phyloP scores from a whole-genome alignment of 2,888 invertebrate species.

The Phymatocera aterrima region DNA sequence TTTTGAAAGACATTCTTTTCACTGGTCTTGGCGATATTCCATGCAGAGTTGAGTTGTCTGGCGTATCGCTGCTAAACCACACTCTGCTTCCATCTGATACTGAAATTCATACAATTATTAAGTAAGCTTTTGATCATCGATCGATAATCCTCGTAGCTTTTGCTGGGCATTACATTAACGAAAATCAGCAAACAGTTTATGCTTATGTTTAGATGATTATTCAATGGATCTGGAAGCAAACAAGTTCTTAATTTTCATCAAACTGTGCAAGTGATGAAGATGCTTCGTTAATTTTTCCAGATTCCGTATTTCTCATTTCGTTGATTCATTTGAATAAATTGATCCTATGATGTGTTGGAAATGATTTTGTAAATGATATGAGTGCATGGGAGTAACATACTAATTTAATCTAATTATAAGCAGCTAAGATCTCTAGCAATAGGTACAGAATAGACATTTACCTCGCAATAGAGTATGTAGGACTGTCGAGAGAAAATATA shows the following conservation, averaged over 20 bases:
- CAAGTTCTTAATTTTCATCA: too few species aligned
- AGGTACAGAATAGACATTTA: constrained; percentile 61
- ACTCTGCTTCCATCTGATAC: constrained; percentile 76
- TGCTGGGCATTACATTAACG: background rate
- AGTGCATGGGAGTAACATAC: background rate
- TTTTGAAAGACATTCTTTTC: constrained; percentile 83
- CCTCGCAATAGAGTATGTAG: constrained; percentile 70
- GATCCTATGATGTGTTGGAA: too few species aligned
- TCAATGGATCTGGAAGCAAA: too few species aligned
- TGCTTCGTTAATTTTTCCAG: too few species aligned
- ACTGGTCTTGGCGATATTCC: constrained; percentile 83
- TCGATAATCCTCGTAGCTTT: background rate
- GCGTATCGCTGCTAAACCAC: constrained; percentile 75
- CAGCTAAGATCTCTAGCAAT: too few species aligned
- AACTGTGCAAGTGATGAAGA: too few species aligned
- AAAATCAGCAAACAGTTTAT: background rate
- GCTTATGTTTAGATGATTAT: too few species aligned
- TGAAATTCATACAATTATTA: constrained; percentile 48
- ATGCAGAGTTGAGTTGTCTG: constrained; percentile 71
- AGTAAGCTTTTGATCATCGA: background rate
- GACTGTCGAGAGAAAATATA: constrained; percentile 65
- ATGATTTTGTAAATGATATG: constrained; percentile 18
- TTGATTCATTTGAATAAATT: too few species aligned
- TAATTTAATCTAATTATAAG: constrained; percentile 52
- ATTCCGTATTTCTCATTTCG: too few species aligned